Conservation (phyloP, 2,113 vertebrate genomes). For the Bufo bufo region DNA sequence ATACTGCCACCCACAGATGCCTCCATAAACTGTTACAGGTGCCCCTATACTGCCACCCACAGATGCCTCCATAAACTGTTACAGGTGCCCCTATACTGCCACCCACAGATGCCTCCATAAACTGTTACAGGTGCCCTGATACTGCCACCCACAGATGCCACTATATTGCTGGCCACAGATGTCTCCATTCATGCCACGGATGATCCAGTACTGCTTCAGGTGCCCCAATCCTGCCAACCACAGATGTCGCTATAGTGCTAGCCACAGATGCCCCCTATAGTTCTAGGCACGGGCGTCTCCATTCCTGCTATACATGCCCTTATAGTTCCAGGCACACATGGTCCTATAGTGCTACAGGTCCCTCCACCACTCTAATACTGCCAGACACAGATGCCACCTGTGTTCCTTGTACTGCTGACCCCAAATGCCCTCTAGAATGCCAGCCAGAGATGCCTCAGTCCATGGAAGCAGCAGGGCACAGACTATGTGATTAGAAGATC, state of each 20-base stretch:
- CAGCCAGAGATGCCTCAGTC: not conserved
- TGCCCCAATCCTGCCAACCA: not conserved
- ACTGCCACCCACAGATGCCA: too few species aligned
- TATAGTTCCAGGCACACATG: not conserved
- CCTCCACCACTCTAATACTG: not conserved
- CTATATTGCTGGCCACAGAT: not conserved
- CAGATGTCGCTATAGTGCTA: not conserved
- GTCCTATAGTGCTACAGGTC: not conserved
- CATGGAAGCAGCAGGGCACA: too few species aligned
- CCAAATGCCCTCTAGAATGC: not conserved
- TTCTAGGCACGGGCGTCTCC: too few species aligned
- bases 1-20: not conserved
- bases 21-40: not conserved
- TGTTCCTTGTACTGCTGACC: not conserved
- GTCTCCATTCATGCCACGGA: not conserved
- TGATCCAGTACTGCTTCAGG: too few species aligned
- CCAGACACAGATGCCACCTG: not conserved
- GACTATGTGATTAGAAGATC: too few species aligned
- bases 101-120: not conserved
- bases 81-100: too few species aligned
- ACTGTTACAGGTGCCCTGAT: too few species aligned
- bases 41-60: not conserved
- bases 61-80: not conserved
- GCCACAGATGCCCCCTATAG: not conserved
- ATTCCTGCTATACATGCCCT: not conserved